Percentiles rank a stretch among this genome's conserved stretches.
These are phyloP conservation scores for Folsomia manolachei DNA, from an alignment of 2,888 invertebrate genomes.

Conservation along the genomic window DNA sequence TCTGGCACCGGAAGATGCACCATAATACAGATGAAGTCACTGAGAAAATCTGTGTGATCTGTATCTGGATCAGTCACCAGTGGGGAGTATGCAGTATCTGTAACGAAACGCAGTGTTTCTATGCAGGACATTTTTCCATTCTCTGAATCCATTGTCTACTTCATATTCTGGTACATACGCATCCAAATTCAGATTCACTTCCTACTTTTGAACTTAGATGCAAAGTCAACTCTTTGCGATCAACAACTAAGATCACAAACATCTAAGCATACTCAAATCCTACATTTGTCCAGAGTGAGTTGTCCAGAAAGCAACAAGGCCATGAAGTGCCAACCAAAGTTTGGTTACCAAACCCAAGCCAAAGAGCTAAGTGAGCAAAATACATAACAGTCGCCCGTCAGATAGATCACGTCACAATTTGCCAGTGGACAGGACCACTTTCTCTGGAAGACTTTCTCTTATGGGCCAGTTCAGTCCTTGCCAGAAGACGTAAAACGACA, in stretches of 20 bases:
- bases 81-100: neutral
- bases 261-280: neutral
- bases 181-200: neutral
- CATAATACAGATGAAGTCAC: neutral
- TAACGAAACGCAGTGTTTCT: neutral
- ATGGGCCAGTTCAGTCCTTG: too few species aligned
- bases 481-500: too few species aligned
- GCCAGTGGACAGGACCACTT: neutral
- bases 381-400: neutral
- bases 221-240: neutral
- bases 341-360: too few species aligned
- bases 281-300: neutral
- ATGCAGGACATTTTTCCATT: neutral
- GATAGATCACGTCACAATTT: neutral
- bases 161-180: too few species aligned
- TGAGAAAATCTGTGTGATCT: neutral
- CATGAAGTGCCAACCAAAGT: too few species aligned
- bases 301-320: neutral
- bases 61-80: neutral
- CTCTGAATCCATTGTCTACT: neutral
- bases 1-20: slow-evolving; percentile 40
- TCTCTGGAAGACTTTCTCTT: too few species aligned
- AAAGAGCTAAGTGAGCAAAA: neutral
- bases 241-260: neutral
- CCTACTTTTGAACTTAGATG: neutral